A percentile compares a stretch with the other conserved stretches of the same genome.
Evolutionary conservation across 2,888 invertebrate species (phyloP).

Genomic region (Brenthis daphne): DNA sequence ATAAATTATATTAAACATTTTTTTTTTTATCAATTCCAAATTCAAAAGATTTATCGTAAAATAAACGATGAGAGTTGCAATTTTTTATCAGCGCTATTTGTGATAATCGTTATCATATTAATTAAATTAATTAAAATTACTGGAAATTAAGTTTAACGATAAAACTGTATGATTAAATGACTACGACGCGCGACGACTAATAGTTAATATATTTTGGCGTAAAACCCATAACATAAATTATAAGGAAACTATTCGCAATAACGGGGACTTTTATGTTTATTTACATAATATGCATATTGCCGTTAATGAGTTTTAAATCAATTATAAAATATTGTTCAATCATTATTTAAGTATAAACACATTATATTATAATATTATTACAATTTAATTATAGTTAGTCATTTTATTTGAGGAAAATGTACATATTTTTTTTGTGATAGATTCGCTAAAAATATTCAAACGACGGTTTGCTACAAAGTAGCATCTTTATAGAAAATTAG

Average conservation of each 20-base stretch:
- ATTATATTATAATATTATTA: neutral
- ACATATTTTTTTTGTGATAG: too few species aligned
- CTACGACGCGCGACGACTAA: too few species aligned
- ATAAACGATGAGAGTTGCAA: too few species aligned
- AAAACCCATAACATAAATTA: conserved; percentile 13
- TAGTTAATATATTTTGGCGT: conserved; percentile 10
- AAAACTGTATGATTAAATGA: neutral
- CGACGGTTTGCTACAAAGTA: too few species aligned
- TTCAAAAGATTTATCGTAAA: too few species aligned
- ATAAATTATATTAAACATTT: too few species aligned
- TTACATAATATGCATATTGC: conserved; percentile 1
- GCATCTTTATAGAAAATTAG: conserved; percentile 1
- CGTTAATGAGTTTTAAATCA: neutral
- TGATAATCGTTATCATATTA: conserved; percentile 2
- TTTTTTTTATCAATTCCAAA: too few species aligned
- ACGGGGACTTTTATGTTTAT: neutral
- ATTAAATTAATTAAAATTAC: conserved; percentile 12
- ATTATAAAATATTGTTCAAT: neutral
- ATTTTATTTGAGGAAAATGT: too few species aligned
- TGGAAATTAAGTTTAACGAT: conserved; percentile 3
- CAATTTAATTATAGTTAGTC: too few species aligned
- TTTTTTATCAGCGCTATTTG: neutral
- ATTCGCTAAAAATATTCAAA: too few species aligned
- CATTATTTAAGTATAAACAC: neutral
- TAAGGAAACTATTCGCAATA: conserved; percentile 7